A percentile compares a stretch with the other conserved stretches of the same genome.
Evolutionary conservation across 1,140 invertebrate species (phyloP).

Genomic region (Apis mellifera): Amel_HAv3.1 CM009931.2:5384001-5384500

Average conservation of each 20-base stretch:
- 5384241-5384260: no score
- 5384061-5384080: conserved; percentile 7
- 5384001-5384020: conserved; percentile 26
- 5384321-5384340: no score
- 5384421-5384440: no score
- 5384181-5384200: conserved; percentile 10
- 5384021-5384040: conserved; percentile 16
- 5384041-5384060: conserved; percentile 4
- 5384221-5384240: no score
- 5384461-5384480: neutral
- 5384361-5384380: neutral
- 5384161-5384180: neutral
- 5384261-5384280: neutral
- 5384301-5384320: neutral
- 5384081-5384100: neutral
- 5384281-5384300: neutral
- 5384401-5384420: no score
- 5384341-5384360: neutral
- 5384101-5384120: neutral
- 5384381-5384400: neutral
- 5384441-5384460: no score
- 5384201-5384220: no score
- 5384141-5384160: neutral
- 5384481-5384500: no score
- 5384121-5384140: neutral